phyloP scores from a whole-genome alignment of 2,113 vertebrate genomes.

The Hypocryptadius cinnamomeus region DNA sequence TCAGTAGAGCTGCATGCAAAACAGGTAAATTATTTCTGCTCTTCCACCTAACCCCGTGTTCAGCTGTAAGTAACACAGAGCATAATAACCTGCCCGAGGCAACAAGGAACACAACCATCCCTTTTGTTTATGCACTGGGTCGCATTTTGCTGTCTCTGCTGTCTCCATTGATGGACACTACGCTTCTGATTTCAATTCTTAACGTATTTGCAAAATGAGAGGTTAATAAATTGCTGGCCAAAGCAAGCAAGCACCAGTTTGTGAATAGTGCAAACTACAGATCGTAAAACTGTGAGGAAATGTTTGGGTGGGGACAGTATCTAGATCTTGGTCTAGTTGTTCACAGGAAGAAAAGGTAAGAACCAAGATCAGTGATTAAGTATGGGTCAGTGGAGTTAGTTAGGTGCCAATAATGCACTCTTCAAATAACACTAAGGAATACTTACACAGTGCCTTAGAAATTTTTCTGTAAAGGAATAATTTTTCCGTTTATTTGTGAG shows the following conservation, averaged over 20 bases:
- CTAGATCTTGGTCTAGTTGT: neutral
- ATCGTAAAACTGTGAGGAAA: neutral
- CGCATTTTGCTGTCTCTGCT: accelerated
- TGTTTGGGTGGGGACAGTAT: neutral
- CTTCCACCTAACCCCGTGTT: accelerated
- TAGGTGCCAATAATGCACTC: neutral
- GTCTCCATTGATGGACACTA: neutral
- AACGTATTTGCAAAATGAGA: neutral
- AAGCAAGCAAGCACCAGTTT: neutral
- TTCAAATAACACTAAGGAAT: neutral
- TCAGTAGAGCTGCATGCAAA: neutral
- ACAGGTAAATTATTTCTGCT: neutral
- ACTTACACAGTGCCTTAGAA: neutral
- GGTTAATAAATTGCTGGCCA: neutral
- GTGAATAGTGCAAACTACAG: neutral
- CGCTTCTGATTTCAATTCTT: neutral
- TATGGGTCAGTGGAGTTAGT: neutral
- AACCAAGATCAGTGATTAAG: neutral
- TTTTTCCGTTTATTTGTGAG: neutral
- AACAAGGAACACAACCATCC: accelerated
- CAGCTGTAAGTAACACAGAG: neutral
- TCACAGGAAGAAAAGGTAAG: neutral
- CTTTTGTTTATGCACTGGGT: neutral
- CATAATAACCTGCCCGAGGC: neutral
- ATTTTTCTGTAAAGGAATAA: accelerated